These are phyloP conservation scores for Antheraea pernyi DNA, from an alignment of 1,140 invertebrate species.

Conservation along the genomic window DNA sequence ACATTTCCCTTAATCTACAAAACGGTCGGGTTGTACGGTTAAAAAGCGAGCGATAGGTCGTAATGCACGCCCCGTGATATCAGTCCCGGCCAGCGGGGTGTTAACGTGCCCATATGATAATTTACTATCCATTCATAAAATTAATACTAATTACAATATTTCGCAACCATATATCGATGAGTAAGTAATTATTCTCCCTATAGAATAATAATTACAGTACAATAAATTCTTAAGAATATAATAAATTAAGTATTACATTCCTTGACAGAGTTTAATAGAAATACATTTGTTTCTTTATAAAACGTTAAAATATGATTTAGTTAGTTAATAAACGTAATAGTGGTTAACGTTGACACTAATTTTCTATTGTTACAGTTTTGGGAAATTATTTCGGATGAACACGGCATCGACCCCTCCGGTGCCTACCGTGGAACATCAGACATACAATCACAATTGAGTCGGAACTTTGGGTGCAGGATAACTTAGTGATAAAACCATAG, in stretches of 20 bases:
- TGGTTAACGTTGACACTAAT: neutral
- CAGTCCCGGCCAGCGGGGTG: slow-evolving; percentile 40
- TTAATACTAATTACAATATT: slow-evolving; percentile 16
- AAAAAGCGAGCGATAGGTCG: slow-evolving; percentile 51
- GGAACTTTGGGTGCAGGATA: too few species aligned
- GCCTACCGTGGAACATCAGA: slow-evolving; percentile 90
- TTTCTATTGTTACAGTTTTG: too few species aligned
- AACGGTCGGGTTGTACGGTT: slow-evolving; percentile 46
- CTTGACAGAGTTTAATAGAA: too few species aligned
- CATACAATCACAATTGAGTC: slow-evolving; percentile 82
- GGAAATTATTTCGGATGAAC: slow-evolving; percentile 96
- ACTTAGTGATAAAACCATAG: too few species aligned
- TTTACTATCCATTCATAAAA: slow-evolving; percentile 27
- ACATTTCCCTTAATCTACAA: slow-evolving; percentile 49
- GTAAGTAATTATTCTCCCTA: neutral
- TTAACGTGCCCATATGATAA: slow-evolving; percentile 31
- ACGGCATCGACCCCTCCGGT: slow-evolving; percentile 92
- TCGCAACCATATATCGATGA: slow-evolving; percentile 4
- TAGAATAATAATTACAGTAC: neutral
- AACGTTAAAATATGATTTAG: too few species aligned
- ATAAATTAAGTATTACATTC: too few species aligned
- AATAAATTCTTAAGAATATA: too few species aligned
- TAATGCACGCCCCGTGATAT: slow-evolving; percentile 43
- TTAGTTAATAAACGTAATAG: too few species aligned
- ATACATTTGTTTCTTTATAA: too few species aligned